These are phyloP conservation scores for Eclectus roratus DNA, from an alignment of 2,113 vertebrate genomes.

Conservation along the genomic window DNA sequence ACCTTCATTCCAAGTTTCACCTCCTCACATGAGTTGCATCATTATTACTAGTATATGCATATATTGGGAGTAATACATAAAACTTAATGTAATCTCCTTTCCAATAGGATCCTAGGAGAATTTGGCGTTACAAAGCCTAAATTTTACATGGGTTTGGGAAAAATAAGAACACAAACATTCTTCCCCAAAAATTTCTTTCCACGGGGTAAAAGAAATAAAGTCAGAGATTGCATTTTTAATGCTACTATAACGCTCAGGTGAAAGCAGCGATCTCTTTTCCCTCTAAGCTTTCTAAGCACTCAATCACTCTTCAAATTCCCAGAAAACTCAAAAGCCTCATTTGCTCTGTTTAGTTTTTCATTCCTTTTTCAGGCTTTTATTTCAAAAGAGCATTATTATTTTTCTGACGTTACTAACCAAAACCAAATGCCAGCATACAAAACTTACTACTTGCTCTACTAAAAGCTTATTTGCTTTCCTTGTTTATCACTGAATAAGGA, in stretches of 20 bases:
- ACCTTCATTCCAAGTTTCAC: background rate
- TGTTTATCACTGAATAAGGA: constrained; percentile 17
- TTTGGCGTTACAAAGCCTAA: background rate
- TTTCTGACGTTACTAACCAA: constrained; percentile 18
- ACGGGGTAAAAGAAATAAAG: background rate
- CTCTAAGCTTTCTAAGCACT: constrained; percentile 20
- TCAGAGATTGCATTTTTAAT: background rate
- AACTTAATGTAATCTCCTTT: background rate
- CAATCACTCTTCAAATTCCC: background rate
- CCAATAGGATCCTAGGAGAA: background rate
- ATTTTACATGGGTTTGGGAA: constrained; percentile 1
- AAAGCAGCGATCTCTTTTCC: constrained; percentile 45
- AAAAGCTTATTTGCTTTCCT: background rate
- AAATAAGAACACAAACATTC: background rate
- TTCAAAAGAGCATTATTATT: constrained; percentile 15
- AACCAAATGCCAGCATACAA: constrained; percentile 7
- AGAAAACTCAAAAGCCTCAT: constrained; percentile 44
- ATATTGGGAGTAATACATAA: background rate
- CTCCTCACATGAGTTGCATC: background rate
- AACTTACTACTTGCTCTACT: background rate
- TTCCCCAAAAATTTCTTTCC: background rate
- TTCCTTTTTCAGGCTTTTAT: background rate
- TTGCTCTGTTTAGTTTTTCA: constrained; percentile 24
- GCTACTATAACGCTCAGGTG: background rate
- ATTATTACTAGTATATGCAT: background rate